Evolutionary conservation across 2,888 invertebrate genomes (phyloP).

Genomic region (Xestia rhomboidea): DNA sequence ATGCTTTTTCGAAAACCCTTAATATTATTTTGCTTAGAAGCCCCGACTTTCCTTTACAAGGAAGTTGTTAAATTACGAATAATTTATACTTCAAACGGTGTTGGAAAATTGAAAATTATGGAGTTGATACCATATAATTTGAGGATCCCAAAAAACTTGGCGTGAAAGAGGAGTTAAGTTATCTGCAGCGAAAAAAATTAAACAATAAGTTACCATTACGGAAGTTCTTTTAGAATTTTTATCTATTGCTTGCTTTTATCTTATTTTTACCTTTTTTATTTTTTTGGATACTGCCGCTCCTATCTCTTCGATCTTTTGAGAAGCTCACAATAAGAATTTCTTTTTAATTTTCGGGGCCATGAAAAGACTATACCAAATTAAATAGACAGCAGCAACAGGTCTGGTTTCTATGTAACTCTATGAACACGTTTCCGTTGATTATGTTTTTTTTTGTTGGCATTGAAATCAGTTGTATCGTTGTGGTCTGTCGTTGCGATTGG

Average conservation of each 20-base stretch:
- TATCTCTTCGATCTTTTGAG: not conserved
- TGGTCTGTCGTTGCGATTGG: not conserved
- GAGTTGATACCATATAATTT: conserved; percentile 61
- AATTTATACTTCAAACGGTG: conserved; percentile 64
- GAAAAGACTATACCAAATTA: not conserved
- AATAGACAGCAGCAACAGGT: not conserved
- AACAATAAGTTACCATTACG: conserved; percentile 52
- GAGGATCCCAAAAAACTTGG: conserved; percentile 46
- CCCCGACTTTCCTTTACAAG: conserved; percentile 45
- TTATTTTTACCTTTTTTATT: not conserved
- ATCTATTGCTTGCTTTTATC: conserved; percentile 7
- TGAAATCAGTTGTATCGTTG: not conserved
- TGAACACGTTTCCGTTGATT: not conserved
- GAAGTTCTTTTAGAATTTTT: conserved; percentile 20
- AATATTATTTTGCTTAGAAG: conserved; percentile 54
- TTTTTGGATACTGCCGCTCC: not conserved
- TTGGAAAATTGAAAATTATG: conserved; percentile 64
- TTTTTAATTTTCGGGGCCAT: not conserved
- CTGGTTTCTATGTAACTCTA: not conserved
- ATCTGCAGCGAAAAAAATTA: conserved; percentile 31
- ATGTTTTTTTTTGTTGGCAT: not conserved
- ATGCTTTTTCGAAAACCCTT: conserved; percentile 46
- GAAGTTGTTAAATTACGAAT: conserved; percentile 62
- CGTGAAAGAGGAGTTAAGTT: conserved; percentile 38
- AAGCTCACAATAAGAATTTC: not conserved